Evolutionary conservation across 23 tunicate genomes (phyloP).

Genomic region (Clavelina lepadiformis): DNA sequence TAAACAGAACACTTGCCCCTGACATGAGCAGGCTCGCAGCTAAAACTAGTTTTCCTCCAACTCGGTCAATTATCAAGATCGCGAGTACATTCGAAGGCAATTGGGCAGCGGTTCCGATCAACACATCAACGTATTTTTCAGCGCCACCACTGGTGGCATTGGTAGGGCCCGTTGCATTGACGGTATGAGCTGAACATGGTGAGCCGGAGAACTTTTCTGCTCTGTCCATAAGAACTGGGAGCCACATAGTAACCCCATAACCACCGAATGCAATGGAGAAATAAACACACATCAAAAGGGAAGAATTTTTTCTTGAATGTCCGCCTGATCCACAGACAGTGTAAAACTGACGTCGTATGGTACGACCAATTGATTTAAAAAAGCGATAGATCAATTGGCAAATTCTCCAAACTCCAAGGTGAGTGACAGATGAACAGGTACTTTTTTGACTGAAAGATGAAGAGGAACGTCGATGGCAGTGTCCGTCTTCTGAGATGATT

Average conservation of each 20-base stretch:
- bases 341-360: conserved; percentile 14
- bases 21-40: conserved; percentile 31
- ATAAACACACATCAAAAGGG: conserved; percentile 9
- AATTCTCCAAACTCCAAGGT: too few species aligned
- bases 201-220: conserved; percentile 57
- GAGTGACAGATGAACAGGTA: too few species aligned
- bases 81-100: conserved; percentile 65
- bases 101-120: conserved; percentile 76
- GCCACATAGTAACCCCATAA: conserved; percentile 85
- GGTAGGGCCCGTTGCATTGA: neutral
- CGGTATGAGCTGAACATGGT: conserved; percentile 28
- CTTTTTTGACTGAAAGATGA: too few species aligned
- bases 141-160: neutral
- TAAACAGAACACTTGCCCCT: conserved; percentile 38
- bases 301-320: neutral
- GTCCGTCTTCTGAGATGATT: too few species aligned
- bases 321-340: conserved; percentile 21
- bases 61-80: conserved; percentile 55
- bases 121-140: conserved; percentile 56
- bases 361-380: neutral
- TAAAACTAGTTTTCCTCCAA: conserved; percentile 66
- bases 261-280: conserved; percentile 33
- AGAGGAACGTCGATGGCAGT: too few species aligned
- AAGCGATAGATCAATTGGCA: too few species aligned
- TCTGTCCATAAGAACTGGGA: conserved; percentile 61